Conservation (phyloP, 2,113 vertebrate genomes). For the Potamarius usumacintae region DNA sequence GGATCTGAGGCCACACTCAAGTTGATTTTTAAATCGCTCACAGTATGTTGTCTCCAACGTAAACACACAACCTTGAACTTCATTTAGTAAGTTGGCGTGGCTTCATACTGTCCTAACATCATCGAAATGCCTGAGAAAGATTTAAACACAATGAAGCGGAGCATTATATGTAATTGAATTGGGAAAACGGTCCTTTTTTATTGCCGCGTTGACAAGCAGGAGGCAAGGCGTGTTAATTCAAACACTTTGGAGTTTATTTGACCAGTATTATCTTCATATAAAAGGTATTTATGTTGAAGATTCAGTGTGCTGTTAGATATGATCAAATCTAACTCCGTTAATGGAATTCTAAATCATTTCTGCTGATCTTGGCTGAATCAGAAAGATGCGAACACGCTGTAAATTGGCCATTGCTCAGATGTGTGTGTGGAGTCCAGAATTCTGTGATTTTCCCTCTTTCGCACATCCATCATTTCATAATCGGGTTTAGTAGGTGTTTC, state of each 20-base stretch:
- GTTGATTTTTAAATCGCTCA: constrained; percentile 24
- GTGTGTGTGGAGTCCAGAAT: background rate
- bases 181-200: constrained; percentile 30
- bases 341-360: background rate
- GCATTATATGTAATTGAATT: background rate
- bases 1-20: background rate
- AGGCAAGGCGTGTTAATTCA: constrained; percentile 27
- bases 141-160: constrained; percentile 8
- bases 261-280: background rate
- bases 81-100: constrained; percentile 29
- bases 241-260: constrained; percentile 12
- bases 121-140: constrained; percentile 33
- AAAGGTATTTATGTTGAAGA: constrained; percentile 8
- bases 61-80: constrained; percentile 29
- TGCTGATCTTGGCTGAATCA: constrained; percentile 8
- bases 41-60: constrained; percentile 17
- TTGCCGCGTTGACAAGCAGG: background rate
- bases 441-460: background rate
- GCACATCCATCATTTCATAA: background rate
- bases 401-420: background rate
- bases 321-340: constrained; percentile 17
- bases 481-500: background rate
- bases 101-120: background rate
- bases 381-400: background rate
- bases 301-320: constrained; percentile 10